Percentiles rank a stretch among this genome's conserved stretches.
Evolutionary conservation across 2,888 invertebrate genomes (phyloP).

Genomic region (Hydroisotoma schaefferi): DNA sequence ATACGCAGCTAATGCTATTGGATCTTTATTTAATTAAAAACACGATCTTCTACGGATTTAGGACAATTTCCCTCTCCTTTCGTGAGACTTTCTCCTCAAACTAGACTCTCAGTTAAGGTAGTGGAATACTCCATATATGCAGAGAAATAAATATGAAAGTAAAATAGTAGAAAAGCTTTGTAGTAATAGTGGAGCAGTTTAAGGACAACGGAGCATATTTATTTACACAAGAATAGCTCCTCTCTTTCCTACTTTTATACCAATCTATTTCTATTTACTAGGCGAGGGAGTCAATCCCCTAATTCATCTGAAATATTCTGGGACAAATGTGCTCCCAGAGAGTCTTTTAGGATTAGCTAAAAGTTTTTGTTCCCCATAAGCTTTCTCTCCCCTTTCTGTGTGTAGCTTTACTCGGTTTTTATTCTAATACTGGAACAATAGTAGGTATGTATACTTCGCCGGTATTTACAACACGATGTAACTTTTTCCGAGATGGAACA

Average conservation of each 20-base stretch:
- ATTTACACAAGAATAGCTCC: no score
- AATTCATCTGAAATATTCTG: conserved; percentile 19
- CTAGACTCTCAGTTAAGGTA: neutral
- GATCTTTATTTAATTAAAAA: conserved; percentile 44
- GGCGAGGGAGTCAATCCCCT: conserved; percentile 13
- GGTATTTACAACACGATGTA: no score
- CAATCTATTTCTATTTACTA: conserved; percentile 19
- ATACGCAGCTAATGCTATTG: conserved; percentile 22
- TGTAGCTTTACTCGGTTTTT: no score
- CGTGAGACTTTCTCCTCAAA: conserved; percentile 6
- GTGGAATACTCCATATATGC: no score
- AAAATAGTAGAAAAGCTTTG: no score
- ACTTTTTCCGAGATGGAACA: no score
- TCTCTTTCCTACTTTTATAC: neutral
- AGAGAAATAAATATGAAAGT: no score
- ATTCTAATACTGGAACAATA: no score
- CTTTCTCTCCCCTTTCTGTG: conserved; percentile 5
- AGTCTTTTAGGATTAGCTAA: conserved; percentile 16
- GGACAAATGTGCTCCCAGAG: conserved; percentile 13
- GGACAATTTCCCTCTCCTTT: conserved; percentile 9
- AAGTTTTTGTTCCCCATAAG: neutral
- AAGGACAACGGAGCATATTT: no score
- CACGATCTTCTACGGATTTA: conserved; percentile 13
- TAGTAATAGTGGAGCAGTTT: no score
- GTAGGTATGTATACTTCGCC: no score